Base-by-base conservation (phyloP, 2,113 vertebrate genomes). In the Rattus rattus region DNA sequence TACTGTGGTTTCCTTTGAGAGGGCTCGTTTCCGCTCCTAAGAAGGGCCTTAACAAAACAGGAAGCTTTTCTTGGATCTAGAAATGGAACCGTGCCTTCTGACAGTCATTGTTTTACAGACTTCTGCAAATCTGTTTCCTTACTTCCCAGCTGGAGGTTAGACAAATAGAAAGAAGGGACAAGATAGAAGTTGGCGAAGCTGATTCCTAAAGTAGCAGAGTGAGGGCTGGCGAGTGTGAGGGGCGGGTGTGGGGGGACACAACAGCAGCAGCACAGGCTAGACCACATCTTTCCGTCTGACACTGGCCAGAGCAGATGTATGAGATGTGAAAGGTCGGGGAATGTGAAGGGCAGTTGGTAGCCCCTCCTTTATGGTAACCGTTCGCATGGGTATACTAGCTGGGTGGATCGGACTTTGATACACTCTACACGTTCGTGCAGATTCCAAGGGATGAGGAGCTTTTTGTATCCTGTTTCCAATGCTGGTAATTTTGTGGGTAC, bases 21-120 rank as follows among this genome's bases (percentile, higher is more conserved):
- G 96, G 88, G 65, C 92, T 86, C 73, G 95, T 97, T 97, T 98
- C 97, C 86, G 30, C 89, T 96, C 91, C 96, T 96, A 94, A 97
- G 96, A 97, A 89, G 86, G 83, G 69, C 92, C 97, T 96, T 97
- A 96, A 97, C 95, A 98, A 97, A 97, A 98, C 97, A 97, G 98
- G 96, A 98, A 98, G 96, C 98, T 98, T 97, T 97, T 98, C 97
- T 98, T 97, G 98, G 98, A 98, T 97, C 83, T 86, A 91, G 97
- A 97, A 97, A 96, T 97, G 97, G 95, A 97, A 98, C 93, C 87
- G 85, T 97, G 93, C 92, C 85, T 97, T 97, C 79, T 96, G 91
- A 97, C 89, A 96, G 89, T 88, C 67, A 87, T 43, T 63, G 61
- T 84, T 49, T 28, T 76, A 94, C 79, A 54, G 94, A 96, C 94